Base-by-base conservation (phyloP, 2,888 invertebrate species). In the Dendrolimus houi region DNA sequence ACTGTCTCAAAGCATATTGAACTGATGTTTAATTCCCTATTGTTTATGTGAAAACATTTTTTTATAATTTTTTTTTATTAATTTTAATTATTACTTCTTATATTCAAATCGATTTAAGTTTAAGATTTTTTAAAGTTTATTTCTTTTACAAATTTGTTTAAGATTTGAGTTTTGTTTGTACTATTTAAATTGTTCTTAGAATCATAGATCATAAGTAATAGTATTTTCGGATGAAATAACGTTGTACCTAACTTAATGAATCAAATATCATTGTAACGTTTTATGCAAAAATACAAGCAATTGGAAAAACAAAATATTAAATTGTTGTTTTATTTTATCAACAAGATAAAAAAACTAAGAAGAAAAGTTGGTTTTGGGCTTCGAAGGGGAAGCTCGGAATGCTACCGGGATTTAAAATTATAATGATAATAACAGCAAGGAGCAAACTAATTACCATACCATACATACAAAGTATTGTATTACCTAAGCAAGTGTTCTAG, bases 291-390 rank as follows among this genome's bases (percentile, higher is more conserved):
- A 85, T 86, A 85, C 76, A 88, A 79, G 87, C 85, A 88, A 79
- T 86, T 87, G 77, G 81, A 74, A 84, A 87, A 87, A 87, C 69
- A 77, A 79, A 85, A 82, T 76, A 72, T 67, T 72, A 71, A 75
- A 75, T 61, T 70, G 68, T 74, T 74, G 81, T 87, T 81, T 82
- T 69, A 79, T 81, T 85, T 65, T 57, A 53, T 9, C 42, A 29
- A 3, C 3, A 47, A 47, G 6, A 47, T 7, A 47, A 7, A 47
- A 47, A 29, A 29, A 29, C 6, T 3, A 29, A 2, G 29, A 29
- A 29, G 29, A 29, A 29, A 29, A 29, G 29, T 29, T 29, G 29
- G 29, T 6, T 29, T 29, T 29, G 29, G 29, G 29, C 29, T 29
- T 29, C 0, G 29, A 29, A 29, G 6, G 6, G 29, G 29, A 29